A percentile compares a stretch with the other conserved stretches of the same genome.
Conservation (phyloP, 2,113 vertebrate species). For the Ranitomeya variabilis region DNA sequence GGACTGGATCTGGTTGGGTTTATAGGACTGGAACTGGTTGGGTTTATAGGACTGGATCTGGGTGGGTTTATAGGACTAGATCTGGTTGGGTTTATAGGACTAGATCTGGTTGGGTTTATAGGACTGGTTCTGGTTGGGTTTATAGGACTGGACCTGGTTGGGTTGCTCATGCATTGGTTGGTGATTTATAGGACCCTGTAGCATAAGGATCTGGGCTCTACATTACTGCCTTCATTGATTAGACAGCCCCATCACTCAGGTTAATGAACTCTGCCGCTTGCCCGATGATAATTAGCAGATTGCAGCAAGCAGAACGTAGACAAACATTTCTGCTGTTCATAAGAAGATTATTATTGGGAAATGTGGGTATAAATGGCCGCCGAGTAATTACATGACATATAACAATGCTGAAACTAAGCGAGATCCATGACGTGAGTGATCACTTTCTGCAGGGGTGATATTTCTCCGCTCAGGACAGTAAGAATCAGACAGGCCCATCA, state of each 20-base stretch:
- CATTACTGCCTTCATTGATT: conserved; percentile 27
- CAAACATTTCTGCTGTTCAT: neutral
- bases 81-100: neutral
- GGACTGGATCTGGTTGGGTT: no score
- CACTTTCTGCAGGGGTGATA: neutral
- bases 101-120: no score
- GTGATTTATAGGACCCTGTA: neutral
- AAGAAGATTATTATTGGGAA: conserved; percentile 16
- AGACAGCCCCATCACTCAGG: neutral
- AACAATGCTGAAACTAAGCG: neutral
- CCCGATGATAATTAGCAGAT: neutral
- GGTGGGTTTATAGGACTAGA: neutral
- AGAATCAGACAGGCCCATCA: no score
- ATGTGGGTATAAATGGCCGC: neutral
- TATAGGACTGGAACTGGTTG: no score
- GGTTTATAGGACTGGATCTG: no score
- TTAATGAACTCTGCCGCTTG: conserved; percentile 19
- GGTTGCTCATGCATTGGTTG: no score
- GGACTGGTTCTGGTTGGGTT: no score
- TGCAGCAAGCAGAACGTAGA: neutral
- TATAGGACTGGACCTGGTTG: no score
- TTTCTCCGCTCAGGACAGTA: neutral
- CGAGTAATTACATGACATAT: conserved; percentile 3
- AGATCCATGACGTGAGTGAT: neutral
- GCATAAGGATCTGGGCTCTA: neutral